Evolutionary conservation across 2,797 vertebrate genomes (phyloP).

Genomic region (Cuniculus paca): DNA sequence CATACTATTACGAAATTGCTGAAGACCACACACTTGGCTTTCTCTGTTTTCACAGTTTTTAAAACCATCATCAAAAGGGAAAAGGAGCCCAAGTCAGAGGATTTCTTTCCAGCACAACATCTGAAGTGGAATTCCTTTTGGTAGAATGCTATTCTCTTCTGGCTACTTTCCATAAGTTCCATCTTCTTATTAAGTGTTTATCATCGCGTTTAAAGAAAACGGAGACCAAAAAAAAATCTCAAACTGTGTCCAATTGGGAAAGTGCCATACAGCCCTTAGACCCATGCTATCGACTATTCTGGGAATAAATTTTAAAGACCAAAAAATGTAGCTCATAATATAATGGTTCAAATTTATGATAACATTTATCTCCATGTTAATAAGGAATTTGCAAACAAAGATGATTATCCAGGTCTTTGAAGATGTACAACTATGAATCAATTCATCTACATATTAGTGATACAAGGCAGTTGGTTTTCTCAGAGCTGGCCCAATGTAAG

Average conservation of each 20-base stretch:
- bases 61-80: conserved; percentile 86
- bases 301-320: conserved; percentile 87
- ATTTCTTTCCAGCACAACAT: conserved; percentile 86
- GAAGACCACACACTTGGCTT: conserved; percentile 89
- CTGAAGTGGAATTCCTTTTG: conserved; percentile 86
- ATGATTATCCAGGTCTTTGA: conserved; percentile 86
- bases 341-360: conserved; percentile 86
- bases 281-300: conserved; percentile 86
- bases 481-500: conserved; percentile 69
- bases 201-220: conserved; percentile 84
- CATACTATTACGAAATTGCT: conserved; percentile 87
- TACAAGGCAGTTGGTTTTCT: conserved; percentile 76
- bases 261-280: conserved; percentile 80
- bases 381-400: conserved; percentile 88
- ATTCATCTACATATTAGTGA: conserved; percentile 75
- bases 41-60: conserved; percentile 82
- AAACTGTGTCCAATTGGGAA: conserved; percentile 86
- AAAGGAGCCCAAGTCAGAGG: conserved; percentile 68
- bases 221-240: conserved; percentile 69
- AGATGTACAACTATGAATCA: conserved; percentile 81
- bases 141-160: conserved; percentile 85
- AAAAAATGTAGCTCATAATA: conserved; percentile 85
- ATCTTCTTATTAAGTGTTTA: conserved; percentile 90
- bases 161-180: conserved; percentile 88
- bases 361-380: conserved; percentile 85